Evolutionary conservation across 2,888 invertebrate species (phyloP), one percentile per base, ranked within the genome.

Genomic region (Syritta pipiens): DNA sequence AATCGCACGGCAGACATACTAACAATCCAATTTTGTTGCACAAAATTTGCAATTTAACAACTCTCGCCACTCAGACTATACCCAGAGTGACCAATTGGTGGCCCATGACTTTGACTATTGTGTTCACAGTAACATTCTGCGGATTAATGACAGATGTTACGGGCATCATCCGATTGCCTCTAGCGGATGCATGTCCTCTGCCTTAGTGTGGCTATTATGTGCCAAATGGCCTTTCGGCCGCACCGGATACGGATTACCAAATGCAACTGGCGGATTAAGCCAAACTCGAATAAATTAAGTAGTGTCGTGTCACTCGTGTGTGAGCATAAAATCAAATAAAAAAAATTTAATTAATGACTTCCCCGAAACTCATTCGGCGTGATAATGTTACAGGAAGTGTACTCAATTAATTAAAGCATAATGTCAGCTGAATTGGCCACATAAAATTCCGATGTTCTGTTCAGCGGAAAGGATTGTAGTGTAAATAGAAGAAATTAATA

Each of bases 71-170:
- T 7, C 10, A n/a, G 32, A 40, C 6, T 20, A 30, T 1, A 10
- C n/a, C 12, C 44, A 5, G 24, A 19, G 10, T 6, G 24, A 12
- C 5, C 46, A 46, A 48, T 30, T 24, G 30, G 28, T 48, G 37
- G 48, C 4, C 53, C 40, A 30, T 53, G 37, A 63, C 48, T 32
- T 48, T 40, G 17, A 37, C 14, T 17, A n/a, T 20, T 12, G 20
- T 46, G 19, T 44, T 46, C 12, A n/a, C n/a, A 24, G 17, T 17
- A 20, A 32, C 37, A 49, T 59, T 59, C 22, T 14, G 28, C 42
- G 12, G 40, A 63, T 72, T 55, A 72, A 72, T 72, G 63, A 49
- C 71, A 72, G 63, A 63, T 63, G 71, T 49, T 55, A 26, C 40
- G 40, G 48, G 48, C 12, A 40, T 48, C 30, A 55, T 63, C 37